These are phyloP conservation scores for Diadema setosum DNA, from an alignment of 35 echinoderm and acorn worm species.

Conservation along the genomic window DNA sequence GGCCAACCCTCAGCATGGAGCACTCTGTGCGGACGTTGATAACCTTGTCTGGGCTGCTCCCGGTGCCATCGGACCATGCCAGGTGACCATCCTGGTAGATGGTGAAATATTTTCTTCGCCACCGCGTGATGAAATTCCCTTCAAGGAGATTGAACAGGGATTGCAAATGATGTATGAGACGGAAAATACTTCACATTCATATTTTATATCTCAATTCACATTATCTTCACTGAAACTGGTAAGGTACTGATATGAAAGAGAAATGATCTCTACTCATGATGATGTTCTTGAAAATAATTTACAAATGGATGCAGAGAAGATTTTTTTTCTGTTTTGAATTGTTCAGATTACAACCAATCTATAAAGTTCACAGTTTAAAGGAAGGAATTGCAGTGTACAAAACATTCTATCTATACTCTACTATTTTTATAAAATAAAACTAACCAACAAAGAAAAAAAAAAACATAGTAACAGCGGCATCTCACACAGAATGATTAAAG, in stretches of 20 bases:
- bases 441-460: too few species aligned
- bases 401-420: too few species aligned
- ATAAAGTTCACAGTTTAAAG: too few species aligned
- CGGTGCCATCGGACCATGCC: not conserved
- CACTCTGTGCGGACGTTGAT: constrained; percentile 45
- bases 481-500: too few species aligned
- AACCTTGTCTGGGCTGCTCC: not conserved
- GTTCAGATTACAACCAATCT: too few species aligned
- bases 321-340: too few species aligned
- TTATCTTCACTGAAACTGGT: not conserved
- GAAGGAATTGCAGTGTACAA: too few species aligned
- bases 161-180: not conserved
- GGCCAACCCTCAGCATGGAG: constrained; percentile 56
- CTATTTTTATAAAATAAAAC: too few species aligned
- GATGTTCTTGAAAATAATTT: not conserved
- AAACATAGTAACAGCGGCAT: too few species aligned
- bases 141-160: not conserved
- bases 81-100: constrained; percentile 58
- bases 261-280: too few species aligned
- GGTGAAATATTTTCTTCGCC: constrained; percentile 46
- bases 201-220: not conserved
- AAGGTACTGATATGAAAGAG: too few species aligned
- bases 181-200: not conserved
- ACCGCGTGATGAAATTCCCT: constrained; percentile 51
- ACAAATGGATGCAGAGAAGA: not conserved